Conservation (phyloP, 2,797 vertebrate genomes). For the Amphiprion clarkii region DNA sequence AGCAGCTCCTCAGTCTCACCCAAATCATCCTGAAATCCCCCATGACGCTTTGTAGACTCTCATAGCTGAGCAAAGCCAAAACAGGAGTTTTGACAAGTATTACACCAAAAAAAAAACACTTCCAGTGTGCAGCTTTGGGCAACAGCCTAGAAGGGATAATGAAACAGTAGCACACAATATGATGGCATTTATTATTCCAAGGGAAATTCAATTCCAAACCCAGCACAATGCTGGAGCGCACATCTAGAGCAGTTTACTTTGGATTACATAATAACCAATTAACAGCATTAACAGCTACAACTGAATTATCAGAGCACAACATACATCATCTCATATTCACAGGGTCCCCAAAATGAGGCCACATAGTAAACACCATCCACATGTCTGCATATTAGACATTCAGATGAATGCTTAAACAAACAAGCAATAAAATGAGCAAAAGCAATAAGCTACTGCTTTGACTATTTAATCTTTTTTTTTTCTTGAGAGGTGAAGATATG, state of each 20-base stretch:
- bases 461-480: not conserved
- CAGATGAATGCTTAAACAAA: constrained; percentile 29
- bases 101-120: constrained; percentile 14
- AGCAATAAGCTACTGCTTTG: constrained; percentile 15
- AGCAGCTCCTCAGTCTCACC: constrained; percentile 30
- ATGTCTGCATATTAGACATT: constrained; percentile 25
- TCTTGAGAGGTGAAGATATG: not conserved
- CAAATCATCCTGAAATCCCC: constrained; percentile 47
- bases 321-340: constrained; percentile 25
- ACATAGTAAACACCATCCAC: constrained; percentile 14
- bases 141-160: constrained; percentile 20
- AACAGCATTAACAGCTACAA: constrained; percentile 11
- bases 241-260: constrained; percentile 28
- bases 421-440: constrained; percentile 10
- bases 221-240: not conserved
- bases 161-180: constrained; percentile 19
- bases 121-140: constrained; percentile 33
- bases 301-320: constrained; percentile 12
- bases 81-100: constrained; percentile 17
- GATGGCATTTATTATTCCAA: constrained; percentile 36
- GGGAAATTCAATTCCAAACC: constrained; percentile 40
- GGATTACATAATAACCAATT: constrained; percentile 35
- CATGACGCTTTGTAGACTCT: constrained; percentile 37
- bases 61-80: constrained; percentile 28
- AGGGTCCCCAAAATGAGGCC: constrained; percentile 10